A percentile compares a stretch with the other conserved stretches of the same genome.
Conservation (phyloP, 2,797 vertebrate species). For the Oreochromis mossambicus region DNA sequence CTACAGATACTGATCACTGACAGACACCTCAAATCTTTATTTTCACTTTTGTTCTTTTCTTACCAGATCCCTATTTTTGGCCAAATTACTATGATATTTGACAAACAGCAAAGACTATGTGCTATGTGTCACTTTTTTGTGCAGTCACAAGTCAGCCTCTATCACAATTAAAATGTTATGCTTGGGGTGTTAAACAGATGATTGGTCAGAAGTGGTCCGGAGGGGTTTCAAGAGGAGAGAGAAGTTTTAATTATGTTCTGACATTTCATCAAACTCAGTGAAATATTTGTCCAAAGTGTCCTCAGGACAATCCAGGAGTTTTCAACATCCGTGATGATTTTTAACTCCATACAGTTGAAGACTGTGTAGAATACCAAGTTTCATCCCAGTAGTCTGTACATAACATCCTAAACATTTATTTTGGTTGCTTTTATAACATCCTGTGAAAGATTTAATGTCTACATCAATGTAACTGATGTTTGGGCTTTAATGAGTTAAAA, state of each 20-base stretch:
- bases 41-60: neutral
- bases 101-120: neutral
- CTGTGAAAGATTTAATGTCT: neutral
- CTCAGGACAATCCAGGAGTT: slow-evolving; percentile 8
- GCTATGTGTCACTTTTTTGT: neutral
- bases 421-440: neutral
- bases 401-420: neutral
- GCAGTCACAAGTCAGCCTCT: neutral
- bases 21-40: neutral
- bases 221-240: neutral
- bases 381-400: neutral
- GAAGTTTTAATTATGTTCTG: slow-evolving; percentile 32
- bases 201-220: neutral
- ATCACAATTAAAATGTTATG: slow-evolving; percentile 18
- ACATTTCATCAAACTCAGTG: slow-evolving; percentile 5
- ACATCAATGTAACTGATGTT: neutral
- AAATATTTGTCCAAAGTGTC: slow-evolving; percentile 5
- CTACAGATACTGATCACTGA: neutral
- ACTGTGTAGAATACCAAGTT: neutral
- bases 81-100: neutral
- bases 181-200: neutral
- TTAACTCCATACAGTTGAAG: neutral
- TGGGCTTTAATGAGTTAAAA: neutral
- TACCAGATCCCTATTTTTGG: neutral
- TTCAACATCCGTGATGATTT: neutral